A percentile compares a stretch with the other conserved stretches of the same genome.
Evolutionary conservation across 2,797 vertebrate genomes (phyloP).

Genomic region (Pogoniulus pusillus): DNA sequence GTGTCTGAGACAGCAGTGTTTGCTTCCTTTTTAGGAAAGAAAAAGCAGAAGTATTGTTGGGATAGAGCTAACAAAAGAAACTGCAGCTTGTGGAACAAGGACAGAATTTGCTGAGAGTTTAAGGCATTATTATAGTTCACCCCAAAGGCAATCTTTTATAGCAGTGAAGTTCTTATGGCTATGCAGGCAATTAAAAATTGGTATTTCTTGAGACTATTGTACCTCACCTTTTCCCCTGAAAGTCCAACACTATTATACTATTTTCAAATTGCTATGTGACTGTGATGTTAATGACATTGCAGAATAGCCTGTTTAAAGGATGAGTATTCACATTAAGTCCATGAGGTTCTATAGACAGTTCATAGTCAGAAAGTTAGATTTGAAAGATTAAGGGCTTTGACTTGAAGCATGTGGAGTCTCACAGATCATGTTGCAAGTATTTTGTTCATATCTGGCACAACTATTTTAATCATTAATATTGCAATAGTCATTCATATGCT

Average conservation of each 20-base stretch:
- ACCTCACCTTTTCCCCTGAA: neutral
- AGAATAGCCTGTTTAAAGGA: neutral
- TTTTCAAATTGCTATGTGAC: neutral
- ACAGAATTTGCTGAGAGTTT: neutral
- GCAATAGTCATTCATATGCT: neutral
- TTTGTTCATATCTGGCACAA: neutral
- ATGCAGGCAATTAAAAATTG: neutral
- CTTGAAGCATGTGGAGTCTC: neutral
- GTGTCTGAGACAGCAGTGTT: neutral
- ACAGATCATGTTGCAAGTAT: neutral
- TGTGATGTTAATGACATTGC: neutral
- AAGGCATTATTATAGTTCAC: neutral
- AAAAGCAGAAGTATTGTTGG: neutral
- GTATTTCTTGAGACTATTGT: neutral
- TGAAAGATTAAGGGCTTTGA: neutral
- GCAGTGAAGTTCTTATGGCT: neutral
- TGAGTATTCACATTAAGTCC: neutral
- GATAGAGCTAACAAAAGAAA: constrained; percentile 5
- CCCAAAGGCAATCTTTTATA: neutral
- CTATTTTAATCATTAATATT: neutral
- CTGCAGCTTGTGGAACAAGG: neutral
- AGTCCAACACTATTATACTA: neutral
- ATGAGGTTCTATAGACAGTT: neutral
- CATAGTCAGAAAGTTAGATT: neutral
- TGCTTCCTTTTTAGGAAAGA: constrained; percentile 39